Conservation (phyloP, 2,797 vertebrate species). For the Pantherophis vulpinus region DNA sequence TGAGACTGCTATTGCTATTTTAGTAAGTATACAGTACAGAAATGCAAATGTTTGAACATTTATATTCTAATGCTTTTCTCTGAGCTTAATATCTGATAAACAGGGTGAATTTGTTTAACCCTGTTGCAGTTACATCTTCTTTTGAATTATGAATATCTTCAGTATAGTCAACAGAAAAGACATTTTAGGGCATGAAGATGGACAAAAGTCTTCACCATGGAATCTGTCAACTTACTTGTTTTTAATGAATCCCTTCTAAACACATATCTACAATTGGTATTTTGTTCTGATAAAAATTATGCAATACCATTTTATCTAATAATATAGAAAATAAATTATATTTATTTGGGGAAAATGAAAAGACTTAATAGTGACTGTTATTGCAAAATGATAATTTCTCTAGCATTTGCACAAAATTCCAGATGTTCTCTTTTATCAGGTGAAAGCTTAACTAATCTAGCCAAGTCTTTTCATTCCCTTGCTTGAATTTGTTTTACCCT, state of each 20-base stretch:
- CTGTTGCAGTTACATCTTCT: background rate
- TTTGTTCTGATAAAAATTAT: background rate
- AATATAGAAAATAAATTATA: background rate
- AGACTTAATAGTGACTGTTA: background rate
- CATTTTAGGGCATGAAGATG: background rate
- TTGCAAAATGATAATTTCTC: background rate
- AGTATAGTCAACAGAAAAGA: background rate
- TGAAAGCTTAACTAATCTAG: background rate
- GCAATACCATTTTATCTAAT: background rate
- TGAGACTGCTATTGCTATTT: background rate
- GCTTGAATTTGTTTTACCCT: background rate
- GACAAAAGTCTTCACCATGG: background rate
- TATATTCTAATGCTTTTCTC: background rate
- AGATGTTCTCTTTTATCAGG: background rate
- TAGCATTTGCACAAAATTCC: background rate
- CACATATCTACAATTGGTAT: background rate
- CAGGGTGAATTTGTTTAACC: background rate
- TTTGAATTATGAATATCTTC: background rate
- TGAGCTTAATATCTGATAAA: background rate
- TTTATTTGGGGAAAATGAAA: background rate
- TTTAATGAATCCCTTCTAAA: background rate
- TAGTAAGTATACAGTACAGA: background rate
- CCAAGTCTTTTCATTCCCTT: background rate
- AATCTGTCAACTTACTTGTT: background rate
- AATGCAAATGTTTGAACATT: background rate